Evolutionary conservation across 2,888 invertebrate genomes (phyloP), one percentile per base, ranked within the genome.

Genomic region (Stenodera caucasica): DNA sequence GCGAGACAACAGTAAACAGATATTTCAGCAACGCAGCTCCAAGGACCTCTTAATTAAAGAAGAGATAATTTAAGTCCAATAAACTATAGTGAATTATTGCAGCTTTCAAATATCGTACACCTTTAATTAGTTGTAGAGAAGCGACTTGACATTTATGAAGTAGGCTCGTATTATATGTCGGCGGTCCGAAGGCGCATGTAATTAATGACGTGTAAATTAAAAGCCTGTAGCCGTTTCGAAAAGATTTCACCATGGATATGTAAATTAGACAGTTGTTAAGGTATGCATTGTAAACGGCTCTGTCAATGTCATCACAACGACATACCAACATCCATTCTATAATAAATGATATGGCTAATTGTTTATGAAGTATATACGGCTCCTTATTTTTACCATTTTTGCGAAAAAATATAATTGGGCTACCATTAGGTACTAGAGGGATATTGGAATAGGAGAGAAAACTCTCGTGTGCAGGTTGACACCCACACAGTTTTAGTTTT

Each of bases 201-300:
- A 75, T 75, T 74, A 75, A 75, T 73, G 75, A 78, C 71, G 79
- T 80, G 80, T 80, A 80, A 80, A 80, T 80, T 79, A 80, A 79
- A 78, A 77, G 78, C 75, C 77, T 77, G 75, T 77, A 77, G 77
- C 77, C 71, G 76, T 76, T 75, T 75, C 72, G 74, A 74, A 77
- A 75, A 78, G 78, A 78, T 79, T 78, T 77, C 77, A 77, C 76
- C 67, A 74, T 75, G 77, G 77, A 78, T 80, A 79, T 79, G 79
- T 77, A 80, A 80, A 80, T 80, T 75, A 78, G 78, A 77, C 77
- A 77, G 77, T 75, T 76, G 77, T 78, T 77, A 78, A 76, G 76
- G 77, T 75, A 74, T 73, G 73, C 77, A 76, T 76, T 77, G 77
- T 76, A 75, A 74, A 75, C 73, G 74, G 71, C 75, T 78, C 74